Evolutionary conservation across 2,888 invertebrate species (phyloP).

Genomic region (Acheta domesticus): DNA sequence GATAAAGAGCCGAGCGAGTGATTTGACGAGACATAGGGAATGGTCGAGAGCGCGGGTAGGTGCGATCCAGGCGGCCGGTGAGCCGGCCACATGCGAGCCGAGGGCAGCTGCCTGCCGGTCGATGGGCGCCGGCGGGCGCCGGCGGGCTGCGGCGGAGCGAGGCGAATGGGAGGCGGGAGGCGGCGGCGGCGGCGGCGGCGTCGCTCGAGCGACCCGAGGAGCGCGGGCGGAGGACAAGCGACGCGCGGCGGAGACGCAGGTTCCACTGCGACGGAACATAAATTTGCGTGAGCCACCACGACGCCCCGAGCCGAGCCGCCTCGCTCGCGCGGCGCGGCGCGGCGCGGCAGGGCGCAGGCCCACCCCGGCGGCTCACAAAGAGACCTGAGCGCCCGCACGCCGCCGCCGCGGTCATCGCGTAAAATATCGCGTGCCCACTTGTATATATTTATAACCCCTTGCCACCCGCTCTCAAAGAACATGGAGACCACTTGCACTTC

Average conservation of each 20-base stretch:
- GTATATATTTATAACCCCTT: not conserved
- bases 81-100: too few species aligned
- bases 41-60: too few species aligned
- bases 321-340: not conserved
- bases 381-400: not conserved
- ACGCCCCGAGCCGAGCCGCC: too few species aligned
- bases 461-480: too few species aligned
- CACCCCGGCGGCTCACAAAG: too few species aligned
- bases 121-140: not conserved
- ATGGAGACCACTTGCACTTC: too few species aligned
- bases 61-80: too few species aligned
- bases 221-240: too few species aligned
- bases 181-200: not conserved
- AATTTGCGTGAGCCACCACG: not conserved
- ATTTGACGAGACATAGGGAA: too few species aligned
- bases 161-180: not conserved
- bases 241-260: not conserved
- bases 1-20: too few species aligned
- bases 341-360: too few species aligned
- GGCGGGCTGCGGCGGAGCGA: not conserved
- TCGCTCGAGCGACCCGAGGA: not conserved
- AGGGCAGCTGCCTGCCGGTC: too few species aligned
- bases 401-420: not conserved
- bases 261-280: not conserved
- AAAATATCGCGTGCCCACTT: conserved; percentile 1